These are phyloP conservation scores for Ciconia boyciana DNA, from an alignment of 2,113 vertebrate genomes.

Conservation along the genomic window DNA sequence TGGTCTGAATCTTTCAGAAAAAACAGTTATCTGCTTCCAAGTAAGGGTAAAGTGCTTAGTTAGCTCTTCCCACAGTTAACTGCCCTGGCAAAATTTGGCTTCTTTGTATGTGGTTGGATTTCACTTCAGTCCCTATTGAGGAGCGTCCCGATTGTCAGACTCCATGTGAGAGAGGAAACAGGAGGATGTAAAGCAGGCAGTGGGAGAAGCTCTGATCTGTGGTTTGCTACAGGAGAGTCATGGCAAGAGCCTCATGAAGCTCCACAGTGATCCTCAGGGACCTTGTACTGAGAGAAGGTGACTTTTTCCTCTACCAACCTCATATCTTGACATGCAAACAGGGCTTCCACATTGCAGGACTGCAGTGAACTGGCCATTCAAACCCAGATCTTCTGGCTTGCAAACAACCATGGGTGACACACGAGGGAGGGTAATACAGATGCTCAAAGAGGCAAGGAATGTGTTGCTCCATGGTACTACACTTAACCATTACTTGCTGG, in stretches of 20 bases:
- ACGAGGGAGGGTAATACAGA: accelerated
- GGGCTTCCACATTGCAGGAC: not conserved
- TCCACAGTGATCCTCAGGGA: not conserved
- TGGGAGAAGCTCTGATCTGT: not conserved
- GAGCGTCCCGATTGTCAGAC: not conserved
- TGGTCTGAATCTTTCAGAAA: not conserved
- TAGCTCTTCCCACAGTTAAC: not conserved
- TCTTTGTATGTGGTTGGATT: not conserved
- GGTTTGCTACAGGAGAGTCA: not conserved
- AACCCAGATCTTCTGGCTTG: not conserved
- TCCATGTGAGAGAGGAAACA: not conserved
- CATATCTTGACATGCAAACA: not conserved
- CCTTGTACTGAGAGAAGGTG: not conserved
- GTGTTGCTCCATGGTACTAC: not conserved
- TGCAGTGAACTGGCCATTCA: not conserved
- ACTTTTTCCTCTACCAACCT: not conserved
- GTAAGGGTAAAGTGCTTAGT: not conserved
- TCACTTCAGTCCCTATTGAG: not conserved
- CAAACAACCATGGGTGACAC: not conserved
- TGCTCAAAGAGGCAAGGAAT: not conserved
- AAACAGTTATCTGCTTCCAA: not conserved
- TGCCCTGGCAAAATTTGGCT: not conserved
- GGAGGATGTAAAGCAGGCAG: not conserved
- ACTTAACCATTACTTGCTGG: not conserved
- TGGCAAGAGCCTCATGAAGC: not conserved